Evolutionary conservation across 2,797 vertebrate genomes (phyloP), one percentile per base, ranked within the genome.

Genomic region (Chanos chanos): DNA sequence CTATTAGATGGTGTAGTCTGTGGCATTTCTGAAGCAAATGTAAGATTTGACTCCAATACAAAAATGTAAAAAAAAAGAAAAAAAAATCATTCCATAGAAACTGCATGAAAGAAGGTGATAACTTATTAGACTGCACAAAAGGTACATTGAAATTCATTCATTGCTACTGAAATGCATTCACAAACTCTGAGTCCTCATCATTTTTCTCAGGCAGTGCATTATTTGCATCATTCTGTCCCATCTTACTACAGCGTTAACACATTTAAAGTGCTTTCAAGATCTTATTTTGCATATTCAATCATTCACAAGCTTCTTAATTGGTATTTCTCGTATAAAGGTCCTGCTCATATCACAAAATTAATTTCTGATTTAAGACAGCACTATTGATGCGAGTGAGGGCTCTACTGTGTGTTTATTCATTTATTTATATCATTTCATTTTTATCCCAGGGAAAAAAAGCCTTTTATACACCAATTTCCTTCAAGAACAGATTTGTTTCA

Each of bases 21-120:
- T 76, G 66, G 70, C 61, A 76, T 76, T 76, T 68, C 52, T 44
- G 27, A 49, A 13, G 52, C 62, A 60, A 64, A 65, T 68, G 68
- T 61, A 39, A 45, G 60, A 28, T 62, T 59, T 33, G 36, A 37
- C 34, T 47, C 51, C 36, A 52, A 50, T 30, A 44, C 13, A 52
- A 61, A 51, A 48, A n/a, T n/a, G n/a, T n/a, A n/a, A n/a, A n/a
- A n/a, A n/a, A n/a, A n/a, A n/a, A n/a, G n/a, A n/a, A n/a, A n/a
- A n/a, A n/a, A n/a, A n/a, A n/a, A n/a, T n/a, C n/a, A n/a, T n/a
- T n/a, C n/a, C n/a, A n/a, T n/a, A n/a, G n/a, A n/a, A n/a, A n/a
- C n/a, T n/a, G n/a, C n/a, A n/a, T n/a, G 53, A 39, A 64, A 62
- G 49, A 47, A 54, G 37, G 49, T 45, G 59, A 52, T 55, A 58